Conservation (phyloP, 37 sponge, comb jelly and placozoan species). For the Cladorhizidae sp. region DNA sequence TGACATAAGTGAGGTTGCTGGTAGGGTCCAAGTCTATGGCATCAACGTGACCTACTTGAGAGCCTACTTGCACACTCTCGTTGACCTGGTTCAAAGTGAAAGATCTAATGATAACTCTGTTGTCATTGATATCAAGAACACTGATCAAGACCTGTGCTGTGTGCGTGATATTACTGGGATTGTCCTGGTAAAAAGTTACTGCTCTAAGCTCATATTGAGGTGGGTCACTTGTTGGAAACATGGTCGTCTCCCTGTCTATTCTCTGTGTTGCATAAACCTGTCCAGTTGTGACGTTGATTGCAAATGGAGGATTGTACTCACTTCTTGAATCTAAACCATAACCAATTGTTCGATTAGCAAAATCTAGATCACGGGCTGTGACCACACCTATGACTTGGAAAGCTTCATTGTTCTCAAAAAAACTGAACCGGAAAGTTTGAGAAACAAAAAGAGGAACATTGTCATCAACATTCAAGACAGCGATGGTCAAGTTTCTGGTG, state of each 20-base stretch:
- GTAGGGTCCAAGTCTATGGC: constrained; percentile 56
- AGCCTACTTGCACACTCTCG: constrained; percentile 17
- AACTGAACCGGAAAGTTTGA: constrained; percentile 21
- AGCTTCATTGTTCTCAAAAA: constrained; percentile 23
- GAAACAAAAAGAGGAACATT: constrained; percentile 48
- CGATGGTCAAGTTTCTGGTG: constrained; percentile 24
- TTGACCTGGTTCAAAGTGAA: constrained; percentile 6
- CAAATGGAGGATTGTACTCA: constrained; percentile 15
- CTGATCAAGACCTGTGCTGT: constrained; percentile 25
- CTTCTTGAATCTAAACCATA: constrained; percentile 12
- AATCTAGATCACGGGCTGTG: constrained; percentile 52
- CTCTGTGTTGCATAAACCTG: constrained; percentile 6
- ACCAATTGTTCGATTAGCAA: constrained; percentile 30
- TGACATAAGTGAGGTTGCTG: constrained; percentile 23
- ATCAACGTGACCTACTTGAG: constrained; percentile 24
- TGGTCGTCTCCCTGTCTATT: constrained; percentile 13
- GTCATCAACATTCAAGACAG: constrained; percentile 38
- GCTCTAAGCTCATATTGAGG: constrained; percentile 18
- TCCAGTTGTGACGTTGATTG: constrained; percentile 38
- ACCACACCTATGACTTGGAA: constrained; percentile 36
- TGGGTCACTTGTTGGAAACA: no score
- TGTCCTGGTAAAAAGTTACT: constrained; percentile 18
- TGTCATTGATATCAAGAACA: constrained; percentile 52
- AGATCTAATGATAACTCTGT: neutral
- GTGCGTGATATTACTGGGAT: constrained; percentile 22